Evolutionary conservation across 2,888 invertebrate species (phyloP).

Genomic region (Drosophila cracens): DNA sequence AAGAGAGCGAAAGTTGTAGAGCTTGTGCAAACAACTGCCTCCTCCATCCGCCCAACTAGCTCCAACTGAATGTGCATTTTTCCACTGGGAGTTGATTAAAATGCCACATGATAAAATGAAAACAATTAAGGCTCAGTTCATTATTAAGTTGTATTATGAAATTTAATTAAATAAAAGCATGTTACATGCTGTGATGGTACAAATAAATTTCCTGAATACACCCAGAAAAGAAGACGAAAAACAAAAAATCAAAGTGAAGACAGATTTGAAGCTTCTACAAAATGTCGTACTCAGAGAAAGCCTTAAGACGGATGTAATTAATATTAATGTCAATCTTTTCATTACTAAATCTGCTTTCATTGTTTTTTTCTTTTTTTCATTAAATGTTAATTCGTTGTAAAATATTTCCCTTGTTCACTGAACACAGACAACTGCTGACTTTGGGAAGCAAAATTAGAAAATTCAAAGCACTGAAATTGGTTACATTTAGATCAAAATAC

Average conservation of each 20-base stretch:
- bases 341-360: neutral
- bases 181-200: no score
- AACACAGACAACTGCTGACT: neutral
- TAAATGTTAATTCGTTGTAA: neutral
- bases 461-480: neutral
- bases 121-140: neutral
- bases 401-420: neutral
- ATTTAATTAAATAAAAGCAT: neutral
- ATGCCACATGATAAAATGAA: slow-evolving; percentile 8
- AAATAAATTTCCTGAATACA: neutral
- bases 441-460: neutral
- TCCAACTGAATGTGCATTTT: slow-evolving; percentile 40
- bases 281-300: neutral
- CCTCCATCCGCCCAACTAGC: no score
- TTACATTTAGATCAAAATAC: neutral
- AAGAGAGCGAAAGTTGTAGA: slow-evolving; percentile 67
- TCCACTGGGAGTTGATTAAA: slow-evolving; percentile 28
- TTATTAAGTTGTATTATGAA: neutral
- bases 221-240: neutral
- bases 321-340: neutral
- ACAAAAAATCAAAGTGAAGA: neutral
- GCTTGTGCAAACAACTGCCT: slow-evolving; percentile 48
- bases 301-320: neutral
- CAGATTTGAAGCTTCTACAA: neutral
- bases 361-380: neutral